Evolutionary conservation across 2,113 vertebrate species (phyloP).

Genomic region (Tupaia tana): DNA sequence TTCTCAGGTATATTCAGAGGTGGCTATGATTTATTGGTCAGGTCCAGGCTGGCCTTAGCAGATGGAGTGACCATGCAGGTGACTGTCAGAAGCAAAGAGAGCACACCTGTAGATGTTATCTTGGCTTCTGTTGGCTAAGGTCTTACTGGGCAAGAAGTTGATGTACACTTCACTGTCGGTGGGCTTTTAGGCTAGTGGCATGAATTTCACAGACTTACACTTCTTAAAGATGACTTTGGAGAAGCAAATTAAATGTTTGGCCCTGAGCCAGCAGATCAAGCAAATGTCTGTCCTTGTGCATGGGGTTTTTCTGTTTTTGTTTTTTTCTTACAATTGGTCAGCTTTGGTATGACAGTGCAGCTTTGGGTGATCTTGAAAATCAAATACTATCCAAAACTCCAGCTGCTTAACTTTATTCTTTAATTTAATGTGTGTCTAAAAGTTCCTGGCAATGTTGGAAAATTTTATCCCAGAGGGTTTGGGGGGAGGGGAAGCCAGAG

Average conservation of each 20-base stretch:
- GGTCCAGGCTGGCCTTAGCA: slow-evolving; percentile 93
- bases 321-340: slow-evolving; percentile 61
- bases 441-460: slow-evolving; percentile 58
- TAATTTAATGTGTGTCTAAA: slow-evolving; percentile 70
- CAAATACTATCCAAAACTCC: slow-evolving; percentile 66
- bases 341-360: slow-evolving; percentile 73
- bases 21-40: slow-evolving; percentile 91
- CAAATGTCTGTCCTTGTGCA: slow-evolving; percentile 69
- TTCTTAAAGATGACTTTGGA: slow-evolving; percentile 61
- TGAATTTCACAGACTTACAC: slow-evolving; percentile 37
- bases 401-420: slow-evolving; percentile 70
- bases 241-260: slow-evolving; percentile 65
- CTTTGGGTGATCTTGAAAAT: slow-evolving; percentile 70
- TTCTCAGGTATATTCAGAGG: slow-evolving; percentile 94
- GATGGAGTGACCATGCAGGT: slow-evolving; percentile 99
- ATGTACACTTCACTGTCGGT: neutral
- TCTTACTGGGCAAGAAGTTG: neutral
- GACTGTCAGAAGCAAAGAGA: slow-evolving; percentile 94
- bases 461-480: slow-evolving; percentile 53
- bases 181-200: slow-evolving; percentile 56
- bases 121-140: slow-evolving; percentile 95
- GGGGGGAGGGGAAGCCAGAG: slow-evolving; percentile 72
- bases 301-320: slow-evolving; percentile 11
- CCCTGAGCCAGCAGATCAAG: slow-evolving; percentile 78
- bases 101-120: slow-evolving; percentile 93